Evolutionary conservation across 2,113 vertebrate species (phyloP), one percentile per base, ranked within the genome.

Genomic region (Amphiprion ocellaris): DNA sequence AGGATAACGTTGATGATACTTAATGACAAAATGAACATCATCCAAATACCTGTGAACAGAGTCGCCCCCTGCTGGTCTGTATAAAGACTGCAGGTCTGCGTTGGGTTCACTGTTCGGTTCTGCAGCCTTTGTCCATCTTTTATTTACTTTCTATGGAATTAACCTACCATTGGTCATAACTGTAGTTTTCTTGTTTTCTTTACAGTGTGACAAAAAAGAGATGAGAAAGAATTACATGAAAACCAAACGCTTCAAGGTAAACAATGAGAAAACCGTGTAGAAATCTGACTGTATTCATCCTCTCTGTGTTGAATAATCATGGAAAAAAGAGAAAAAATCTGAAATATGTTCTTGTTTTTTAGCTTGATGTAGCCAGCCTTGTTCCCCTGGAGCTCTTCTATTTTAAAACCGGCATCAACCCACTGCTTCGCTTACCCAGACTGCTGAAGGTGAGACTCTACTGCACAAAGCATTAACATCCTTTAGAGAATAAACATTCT

Each of bases 371-470:
- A 4, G 58, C 94, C 78, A 97, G 96, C 78, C 96, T 99, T 26
- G 82, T 98, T 66, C 98, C 98, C 0, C 81, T 99, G 92, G 98
- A 99, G 84, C 79, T 99, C 14, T 94, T 99, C 63, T 99, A 99
- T 85, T 93, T 99, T 79, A 96, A 95, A 91, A 90, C 96, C 0
- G 98, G 98, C 0, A 90, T 99, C 74, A 97, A 97, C 54, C 95
- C 98, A 0, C 94, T 99, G 19, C 92, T 99, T 37, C 97, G 98
- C 2, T 89, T 99, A 60, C 97, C 97, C 41, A 94, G 98, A 53
- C 94, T 98, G 56, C 91, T 99, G 59, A 99, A 99, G 96, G 98
- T 97, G 78, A 81, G 81, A 23, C 59, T 62, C 56, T 33, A 10
- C 28, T 17, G 1, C 9, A 21, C 26, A 14, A 3, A 7, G 46